These are phyloP conservation scores for Thelaira solivaga DNA, from an alignment of 2,888 invertebrate genomes.

Conservation along the genomic window DNA sequence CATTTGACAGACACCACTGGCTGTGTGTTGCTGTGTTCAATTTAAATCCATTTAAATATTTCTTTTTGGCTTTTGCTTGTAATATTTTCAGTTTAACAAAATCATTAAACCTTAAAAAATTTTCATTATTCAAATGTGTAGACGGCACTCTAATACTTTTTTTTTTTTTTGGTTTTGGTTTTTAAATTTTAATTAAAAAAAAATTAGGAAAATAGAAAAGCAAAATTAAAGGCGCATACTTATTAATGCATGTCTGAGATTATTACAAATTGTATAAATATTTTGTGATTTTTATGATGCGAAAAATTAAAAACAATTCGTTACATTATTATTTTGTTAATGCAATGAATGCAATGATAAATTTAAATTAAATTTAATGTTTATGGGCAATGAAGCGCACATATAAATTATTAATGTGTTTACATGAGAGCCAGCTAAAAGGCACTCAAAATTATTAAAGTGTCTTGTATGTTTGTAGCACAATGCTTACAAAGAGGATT, in stretches of 20 bases:
- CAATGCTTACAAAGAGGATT: slow-evolving; percentile 28
- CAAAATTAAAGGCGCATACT: background rate
- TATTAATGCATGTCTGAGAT: slow-evolving; percentile 23
- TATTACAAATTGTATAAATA: slow-evolving; percentile 46
- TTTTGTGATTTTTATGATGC: slow-evolving; percentile 57
- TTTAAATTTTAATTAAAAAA: slow-evolving; percentile 43
- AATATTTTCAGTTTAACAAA: slow-evolving; percentile 20
- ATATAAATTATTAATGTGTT: slow-evolving; percentile 8
- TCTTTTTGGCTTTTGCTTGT: background rate
- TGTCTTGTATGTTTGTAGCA: slow-evolving; percentile 5
- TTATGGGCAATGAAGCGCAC: slow-evolving; percentile 50
- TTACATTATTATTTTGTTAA: slow-evolving; percentile 28
- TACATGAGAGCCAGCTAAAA: background rate
- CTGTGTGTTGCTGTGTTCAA: slow-evolving; percentile 1
- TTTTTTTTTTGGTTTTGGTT: slow-evolving; percentile 30
- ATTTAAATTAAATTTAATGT: slow-evolving; percentile 60
- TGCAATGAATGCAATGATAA: slow-evolving; percentile 51
- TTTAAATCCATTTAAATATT: slow-evolving; percentile 1
- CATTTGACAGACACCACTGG: slow-evolving; percentile 35
- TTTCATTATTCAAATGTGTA: slow-evolving; percentile 37
- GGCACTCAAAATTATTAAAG: slow-evolving; percentile 12
- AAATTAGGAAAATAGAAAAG: background rate
- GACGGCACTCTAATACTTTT: no score
- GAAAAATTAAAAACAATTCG: slow-evolving; percentile 59
- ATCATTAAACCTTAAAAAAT: slow-evolving; percentile 43